Percentiles rank a stretch among this genome's conserved stretches.
Conservation (phyloP, 2,888 invertebrate species). For the Entomobrya proxima region DNA sequence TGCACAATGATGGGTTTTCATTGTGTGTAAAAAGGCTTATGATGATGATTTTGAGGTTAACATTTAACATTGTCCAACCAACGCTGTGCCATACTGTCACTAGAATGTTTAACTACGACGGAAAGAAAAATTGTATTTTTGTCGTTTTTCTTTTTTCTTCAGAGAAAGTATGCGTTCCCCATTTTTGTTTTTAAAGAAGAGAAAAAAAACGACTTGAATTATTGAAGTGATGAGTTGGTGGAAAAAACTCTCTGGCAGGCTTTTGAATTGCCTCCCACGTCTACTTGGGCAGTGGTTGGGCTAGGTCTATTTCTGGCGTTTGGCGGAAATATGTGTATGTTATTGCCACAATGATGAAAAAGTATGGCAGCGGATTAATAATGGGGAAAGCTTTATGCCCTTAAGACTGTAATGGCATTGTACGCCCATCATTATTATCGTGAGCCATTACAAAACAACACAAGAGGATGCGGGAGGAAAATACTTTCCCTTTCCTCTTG, state of each 20-base stretch:
- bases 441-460: slow-evolving; percentile 5
- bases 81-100: not conserved
- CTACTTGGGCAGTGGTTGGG: not conserved
- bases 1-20: slow-evolving; percentile 6
- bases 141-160: not conserved
- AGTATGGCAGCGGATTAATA: slow-evolving; percentile 42
- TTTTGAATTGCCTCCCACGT: not conserved
- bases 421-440: slow-evolving; percentile 54
- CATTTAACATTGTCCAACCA: not conserved
- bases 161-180: not conserved
- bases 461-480: not conserved
- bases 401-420: slow-evolving; percentile 30
- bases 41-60: slow-evolving; percentile 8
- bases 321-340: not conserved
- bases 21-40: slow-evolving; percentile 19
- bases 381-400: slow-evolving; percentile 43
- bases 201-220: slow-evolving; percentile 1
- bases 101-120: not conserved
- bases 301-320: not conserved
- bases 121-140: not conserved
- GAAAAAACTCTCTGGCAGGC: not conserved
- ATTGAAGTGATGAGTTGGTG: slow-evolving; percentile 10
- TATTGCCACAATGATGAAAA: slow-evolving; percentile 12
- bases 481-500: slow-evolving; percentile 4
- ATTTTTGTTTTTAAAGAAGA: not conserved